These are phyloP conservation scores for Spondyliosoma cantharus DNA, from an alignment of 2,797 vertebrate species.

Conservation along the genomic window DNA sequence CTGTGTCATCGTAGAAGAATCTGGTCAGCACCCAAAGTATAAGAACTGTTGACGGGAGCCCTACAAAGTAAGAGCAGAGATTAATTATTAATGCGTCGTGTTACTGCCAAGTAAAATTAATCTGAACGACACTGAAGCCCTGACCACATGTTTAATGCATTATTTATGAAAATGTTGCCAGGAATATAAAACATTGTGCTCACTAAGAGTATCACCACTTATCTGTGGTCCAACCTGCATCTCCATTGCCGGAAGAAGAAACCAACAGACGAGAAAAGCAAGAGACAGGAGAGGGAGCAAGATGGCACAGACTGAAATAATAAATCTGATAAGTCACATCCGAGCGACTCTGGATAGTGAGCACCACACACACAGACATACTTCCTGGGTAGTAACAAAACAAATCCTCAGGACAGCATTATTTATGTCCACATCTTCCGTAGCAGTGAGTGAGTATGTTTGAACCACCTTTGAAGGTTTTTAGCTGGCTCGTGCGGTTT, in stretches of 20 bases:
- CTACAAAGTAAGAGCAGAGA: constrained; percentile 73
- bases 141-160: constrained; percentile 3
- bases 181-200: constrained; percentile 15
- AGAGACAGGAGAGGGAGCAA: constrained; percentile 7
- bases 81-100: constrained; percentile 28
- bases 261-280: constrained; percentile 31
- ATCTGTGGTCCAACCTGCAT: constrained; percentile 23
- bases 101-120: constrained; percentile 35
- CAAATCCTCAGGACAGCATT: not conserved
- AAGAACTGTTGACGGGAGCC: constrained; percentile 86
- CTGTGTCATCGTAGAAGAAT: constrained; percentile 86
- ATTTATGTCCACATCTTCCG: constrained; percentile 15
- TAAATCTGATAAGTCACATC: constrained; percentile 44
- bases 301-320: constrained; percentile 20
- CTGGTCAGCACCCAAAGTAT: constrained; percentile 87
- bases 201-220: constrained; percentile 19
- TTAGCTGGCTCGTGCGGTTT: not conserved
- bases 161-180: constrained; percentile 22
- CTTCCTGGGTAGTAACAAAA: not conserved
- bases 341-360: constrained; percentile 26
- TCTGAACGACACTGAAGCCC: not conserved
- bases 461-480: not conserved
- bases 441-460: not conserved
- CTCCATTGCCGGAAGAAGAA: constrained; percentile 19
- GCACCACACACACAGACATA: not conserved